A percentile compares a stretch with the other conserved stretches of the same genome.
Evolutionary conservation across 2,888 invertebrate species (phyloP).

Genomic region (Dastarcus helophoroides): DNA sequence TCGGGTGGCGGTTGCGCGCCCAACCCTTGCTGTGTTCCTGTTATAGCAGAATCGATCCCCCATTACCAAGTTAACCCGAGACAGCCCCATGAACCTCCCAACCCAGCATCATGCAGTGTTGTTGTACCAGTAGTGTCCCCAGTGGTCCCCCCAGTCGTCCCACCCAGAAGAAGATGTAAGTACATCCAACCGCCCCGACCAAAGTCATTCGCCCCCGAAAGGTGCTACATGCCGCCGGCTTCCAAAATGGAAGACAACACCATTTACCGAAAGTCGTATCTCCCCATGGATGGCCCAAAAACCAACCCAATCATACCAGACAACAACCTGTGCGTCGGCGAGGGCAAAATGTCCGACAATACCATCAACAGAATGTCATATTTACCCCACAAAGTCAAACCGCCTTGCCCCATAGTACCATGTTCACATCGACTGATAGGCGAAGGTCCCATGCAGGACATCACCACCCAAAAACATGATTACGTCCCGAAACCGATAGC

Average conservation of each 20-base stretch:
- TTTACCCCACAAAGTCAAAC: conserved; percentile 44
- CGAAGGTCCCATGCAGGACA: conserved; percentile 56
- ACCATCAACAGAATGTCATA: conserved; percentile 47
- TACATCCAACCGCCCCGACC: conserved; percentile 47
- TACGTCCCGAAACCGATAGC: conserved; percentile 52
- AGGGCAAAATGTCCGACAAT: conserved; percentile 37
- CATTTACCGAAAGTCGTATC: conserved; percentile 53
- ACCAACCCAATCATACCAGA: conserved; percentile 30
- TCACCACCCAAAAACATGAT: conserved; percentile 64
- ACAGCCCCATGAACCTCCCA: conserved; percentile 16
- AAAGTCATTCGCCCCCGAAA: conserved; percentile 45
- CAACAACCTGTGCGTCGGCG: conserved; percentile 35
- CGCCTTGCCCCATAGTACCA: conserved; percentile 46
- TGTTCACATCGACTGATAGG: conserved; percentile 51
- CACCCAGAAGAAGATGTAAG: conserved; percentile 25
- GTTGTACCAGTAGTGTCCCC: conserved; percentile 26
- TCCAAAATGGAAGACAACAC: conserved; percentile 49
- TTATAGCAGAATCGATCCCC: conserved; percentile 23
- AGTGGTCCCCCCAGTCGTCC: conserved; percentile 14
- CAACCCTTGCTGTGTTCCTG: conserved; percentile 20
- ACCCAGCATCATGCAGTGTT: conserved; percentile 18
- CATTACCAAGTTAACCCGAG: conserved; percentile 25
- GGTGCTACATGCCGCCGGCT: conserved; percentile 45
- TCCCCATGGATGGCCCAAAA: conserved; percentile 38
- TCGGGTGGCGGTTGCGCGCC: conserved; percentile 10